Percentiles rank a stretch among this genome's conserved stretches.
These are phyloP conservation scores for Perdita meconis DNA, from an alignment of 2,888 invertebrate species.

Conservation along the genomic window DNA sequence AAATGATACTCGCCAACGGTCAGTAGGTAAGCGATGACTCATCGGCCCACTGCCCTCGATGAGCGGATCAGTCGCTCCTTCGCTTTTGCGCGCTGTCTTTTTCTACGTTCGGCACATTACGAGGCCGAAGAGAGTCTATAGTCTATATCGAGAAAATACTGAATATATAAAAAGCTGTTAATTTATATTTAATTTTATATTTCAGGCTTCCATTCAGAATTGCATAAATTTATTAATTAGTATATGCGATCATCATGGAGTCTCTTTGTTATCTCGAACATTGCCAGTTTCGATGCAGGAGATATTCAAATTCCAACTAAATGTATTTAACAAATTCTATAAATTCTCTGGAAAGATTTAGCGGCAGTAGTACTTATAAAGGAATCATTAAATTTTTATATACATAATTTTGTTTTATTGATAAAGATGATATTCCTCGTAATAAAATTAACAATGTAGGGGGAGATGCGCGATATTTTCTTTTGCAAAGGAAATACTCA, in stretches of 20 bases:
- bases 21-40: no score
- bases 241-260: conserved; percentile 78
- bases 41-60: no score
- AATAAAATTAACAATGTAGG: no score
- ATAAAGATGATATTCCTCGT: neutral
- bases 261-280: conserved; percentile 76
- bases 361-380: neutral
- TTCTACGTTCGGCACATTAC: no score
- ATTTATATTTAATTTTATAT: conserved; percentile 33
- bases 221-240: conserved; percentile 76
- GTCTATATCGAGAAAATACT: no score
- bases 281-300: conserved; percentile 76
- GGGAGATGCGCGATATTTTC: no score
- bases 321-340: conserved; percentile 78
- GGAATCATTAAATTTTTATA: conserved; percentile 2
- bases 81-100: no score
- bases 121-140: no score
- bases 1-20: no score
- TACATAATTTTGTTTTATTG: conserved; percentile 3
- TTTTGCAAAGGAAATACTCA: no score
- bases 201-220: conserved; percentile 76
- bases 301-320: conserved; percentile 77
- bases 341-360: conserved; percentile 82
- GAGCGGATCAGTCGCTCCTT: no score
- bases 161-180: conserved; percentile 10